A percentile compares a stretch with the other conserved stretches of the same genome.
These are phyloP conservation scores for Pogonocherus hispidulus DNA, from an alignment of 2,888 invertebrate genomes.

Conservation along the genomic window DNA sequence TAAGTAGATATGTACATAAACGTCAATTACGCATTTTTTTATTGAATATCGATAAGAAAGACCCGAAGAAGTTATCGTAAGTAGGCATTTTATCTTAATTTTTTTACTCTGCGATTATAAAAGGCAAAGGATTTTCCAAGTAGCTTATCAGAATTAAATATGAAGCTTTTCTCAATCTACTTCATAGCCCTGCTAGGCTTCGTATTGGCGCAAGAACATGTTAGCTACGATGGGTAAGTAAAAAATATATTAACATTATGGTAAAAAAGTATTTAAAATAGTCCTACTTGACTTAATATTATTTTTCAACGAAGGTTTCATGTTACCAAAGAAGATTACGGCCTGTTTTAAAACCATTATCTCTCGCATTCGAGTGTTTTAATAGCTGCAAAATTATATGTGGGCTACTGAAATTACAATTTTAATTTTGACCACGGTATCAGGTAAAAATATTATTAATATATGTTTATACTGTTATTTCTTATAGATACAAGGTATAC, in stretches of 20 bases:
- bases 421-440: no score
- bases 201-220: not conserved
- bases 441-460: no score
- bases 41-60: not conserved
- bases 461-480: not conserved
- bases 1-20: no score
- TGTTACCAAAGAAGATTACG: no score
- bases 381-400: no score
- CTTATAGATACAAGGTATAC: constrained; percentile 35
- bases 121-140: not conserved
- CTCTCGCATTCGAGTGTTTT: no score
- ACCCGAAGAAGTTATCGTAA: not conserved
- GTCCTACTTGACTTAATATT: no score
- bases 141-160: constrained; percentile 2
- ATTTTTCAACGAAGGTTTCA: no score
- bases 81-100: constrained; percentile 13
- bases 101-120: constrained; percentile 1
- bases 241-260: not conserved
- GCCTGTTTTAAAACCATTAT: no score
- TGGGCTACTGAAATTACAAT: no score
- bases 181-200: constrained; percentile 3
- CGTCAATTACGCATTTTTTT: not conserved
- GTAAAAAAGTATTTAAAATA: no score
- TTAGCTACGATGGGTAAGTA: constrained; percentile 30
- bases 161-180: not conserved